Base-by-base conservation (phyloP, 2,888 invertebrate genomes). In the Fissipunctia ypsillon region DNA sequence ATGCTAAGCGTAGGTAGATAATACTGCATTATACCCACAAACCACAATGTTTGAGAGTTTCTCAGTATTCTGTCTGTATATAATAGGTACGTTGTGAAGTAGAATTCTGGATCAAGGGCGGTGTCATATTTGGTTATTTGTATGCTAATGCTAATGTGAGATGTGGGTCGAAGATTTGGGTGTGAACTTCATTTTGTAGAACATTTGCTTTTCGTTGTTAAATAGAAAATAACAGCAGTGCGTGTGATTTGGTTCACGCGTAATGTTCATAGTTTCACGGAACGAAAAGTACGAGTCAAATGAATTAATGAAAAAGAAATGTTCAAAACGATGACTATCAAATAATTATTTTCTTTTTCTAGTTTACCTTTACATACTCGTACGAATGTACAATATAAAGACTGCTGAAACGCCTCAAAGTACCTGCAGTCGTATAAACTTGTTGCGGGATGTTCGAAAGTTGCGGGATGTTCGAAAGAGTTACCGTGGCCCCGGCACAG, bases 21-120 rank as follows among this genome's bases (percentile, higher is more conserved):
- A 45, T 70, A 84, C 76, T 84, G 69, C 48, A 19, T 69, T 75
- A 70, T 54, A 41, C 41, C 45, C 61, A 74, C 73, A 64, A 70
- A 56, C 22, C 57, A 69, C 70, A 59, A 63, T 65, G 69, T 69
- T 71, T 81, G 76, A 81, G 79, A 86, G 57, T 68, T 82, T 86
- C 86, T 78, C 86, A 86, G 77, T 65, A 85, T 86, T 86, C 73
- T 73, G 19, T 68, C 38, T 7, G 25, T 64, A 31, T 56, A 69
- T 67, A 73, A 76, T 78, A 73, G 67, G 38, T 22, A 73, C 69
- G 38, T 22, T 84, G 85, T 41, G 84, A 86, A 86, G 38, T 80
- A 67, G 81, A 73, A 35, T 86, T 80, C n/a, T 78, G n/a, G 86
- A 78, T 69, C 86, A 86, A 86, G 86, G 86, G 84, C 72, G 59